Evolutionary conservation across 2,888 invertebrate species (phyloP).

Genomic region (Thecocarcelia acutangulata): DNA sequence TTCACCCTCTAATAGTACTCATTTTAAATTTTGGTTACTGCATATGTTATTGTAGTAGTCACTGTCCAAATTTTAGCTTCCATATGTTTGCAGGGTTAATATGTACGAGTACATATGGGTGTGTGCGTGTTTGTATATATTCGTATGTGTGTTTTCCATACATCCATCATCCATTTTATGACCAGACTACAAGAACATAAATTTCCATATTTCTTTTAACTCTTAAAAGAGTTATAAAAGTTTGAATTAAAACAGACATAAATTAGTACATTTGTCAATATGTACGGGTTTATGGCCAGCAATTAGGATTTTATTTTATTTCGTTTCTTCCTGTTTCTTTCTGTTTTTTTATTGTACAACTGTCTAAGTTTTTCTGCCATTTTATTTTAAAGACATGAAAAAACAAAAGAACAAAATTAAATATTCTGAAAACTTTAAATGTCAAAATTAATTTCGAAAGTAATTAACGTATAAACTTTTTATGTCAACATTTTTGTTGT

Average conservation of each 20-base stretch:
- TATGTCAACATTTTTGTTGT: slow-evolving; percentile 70
- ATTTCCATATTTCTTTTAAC: neutral
- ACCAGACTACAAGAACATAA: neutral
- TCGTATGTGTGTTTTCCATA: too few species aligned
- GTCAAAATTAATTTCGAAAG: slow-evolving; percentile 74
- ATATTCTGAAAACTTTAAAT: slow-evolving; percentile 70
- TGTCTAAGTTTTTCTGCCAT: neutral
- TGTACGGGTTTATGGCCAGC: slow-evolving; percentile 35
- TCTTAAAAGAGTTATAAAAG: slow-evolving; percentile 24
- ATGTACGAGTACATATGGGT: too few species aligned
- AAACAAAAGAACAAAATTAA: slow-evolving; percentile 51
- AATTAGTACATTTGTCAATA: slow-evolving; percentile 43
- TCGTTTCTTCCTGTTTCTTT: neutral
- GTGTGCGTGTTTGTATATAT: too few species aligned
- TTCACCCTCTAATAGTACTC: too few species aligned
- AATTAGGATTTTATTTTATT: slow-evolving; percentile 36
- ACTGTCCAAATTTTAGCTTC: too few species aligned
- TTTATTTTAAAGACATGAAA: slow-evolving; percentile 32
- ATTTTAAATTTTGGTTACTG: too few species aligned
- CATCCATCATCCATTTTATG: neutral
- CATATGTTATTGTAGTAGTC: too few species aligned
- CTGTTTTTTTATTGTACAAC: neutral
- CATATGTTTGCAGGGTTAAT: too few species aligned
- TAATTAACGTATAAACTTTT: slow-evolving; percentile 74
- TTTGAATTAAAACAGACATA: slow-evolving; percentile 36